phyloP scores from a whole-genome alignment of 2,888 invertebrate species.

The Anticlea derivata region DNA sequence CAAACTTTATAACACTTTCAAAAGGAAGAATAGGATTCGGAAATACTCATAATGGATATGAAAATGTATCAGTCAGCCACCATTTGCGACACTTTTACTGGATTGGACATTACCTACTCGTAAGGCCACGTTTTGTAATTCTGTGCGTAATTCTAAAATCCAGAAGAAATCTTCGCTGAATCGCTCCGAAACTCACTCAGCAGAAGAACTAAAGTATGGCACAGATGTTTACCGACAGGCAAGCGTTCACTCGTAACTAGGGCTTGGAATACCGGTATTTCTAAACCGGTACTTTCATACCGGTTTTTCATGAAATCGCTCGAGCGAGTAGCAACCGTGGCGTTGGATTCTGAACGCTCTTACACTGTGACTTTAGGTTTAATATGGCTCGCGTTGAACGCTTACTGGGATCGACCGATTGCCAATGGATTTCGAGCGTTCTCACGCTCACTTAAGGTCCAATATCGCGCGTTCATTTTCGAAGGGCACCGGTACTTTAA shows the following conservation, averaged over 20 bases:
- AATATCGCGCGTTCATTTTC: background rate
- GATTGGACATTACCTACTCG: constrained; percentile 31
- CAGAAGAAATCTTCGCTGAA: background rate
- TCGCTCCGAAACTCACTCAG: background rate
- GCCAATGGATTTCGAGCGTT: constrained; percentile 7
- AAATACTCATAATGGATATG: constrained; percentile 4
- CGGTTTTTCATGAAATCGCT: too few species aligned
- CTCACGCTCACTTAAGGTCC: too few species aligned
- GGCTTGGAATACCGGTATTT: too few species aligned
- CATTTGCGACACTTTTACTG: constrained; percentile 27
- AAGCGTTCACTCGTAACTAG: background rate
- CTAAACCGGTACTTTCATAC: too few species aligned
- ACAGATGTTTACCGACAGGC: constrained; percentile 37
- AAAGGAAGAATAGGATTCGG: constrained; percentile 9
- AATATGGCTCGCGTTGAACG: background rate
- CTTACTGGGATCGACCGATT: too few species aligned
- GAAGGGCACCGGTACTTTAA: background rate
- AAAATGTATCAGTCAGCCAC: constrained; percentile 32
- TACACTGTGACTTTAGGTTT: background rate
- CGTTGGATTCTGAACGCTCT: background rate
- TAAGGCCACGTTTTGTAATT: constrained; percentile 23
- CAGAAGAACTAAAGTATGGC: constrained; percentile 41
- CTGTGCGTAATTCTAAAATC: constrained; percentile 22
- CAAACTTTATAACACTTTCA: constrained; percentile 3
- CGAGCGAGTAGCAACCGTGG: too few species aligned